phyloP scores from a whole-genome alignment of 2,113 vertebrate genomes.

The Tyto alba region DNA sequence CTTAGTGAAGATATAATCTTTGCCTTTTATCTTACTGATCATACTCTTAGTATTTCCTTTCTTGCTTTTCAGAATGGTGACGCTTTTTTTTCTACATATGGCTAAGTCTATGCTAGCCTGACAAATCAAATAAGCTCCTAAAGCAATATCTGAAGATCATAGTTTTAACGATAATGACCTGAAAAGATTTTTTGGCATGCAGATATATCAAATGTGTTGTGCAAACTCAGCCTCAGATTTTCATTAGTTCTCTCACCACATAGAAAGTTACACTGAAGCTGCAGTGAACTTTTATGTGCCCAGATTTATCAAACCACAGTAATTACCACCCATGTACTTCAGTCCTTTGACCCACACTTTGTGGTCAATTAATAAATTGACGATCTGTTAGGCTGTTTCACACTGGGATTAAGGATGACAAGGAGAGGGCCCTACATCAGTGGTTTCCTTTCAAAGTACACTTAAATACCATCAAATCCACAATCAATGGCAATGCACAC shows the following conservation, averaged over 20 bases:
- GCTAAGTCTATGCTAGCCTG: neutral
- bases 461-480: conserved; percentile 60
- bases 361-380: conserved; percentile 60
- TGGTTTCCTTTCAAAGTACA: conserved; percentile 48
- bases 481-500: conserved; percentile 46
- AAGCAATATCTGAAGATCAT: neutral
- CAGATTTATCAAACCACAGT: neutral
- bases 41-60: neutral
- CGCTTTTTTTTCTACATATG: neutral
- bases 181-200: neutral
- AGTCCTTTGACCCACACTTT: neutral
- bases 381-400: conserved; percentile 32
- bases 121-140: neutral
- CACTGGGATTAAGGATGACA: conserved; percentile 22
- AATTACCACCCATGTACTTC: neutral
- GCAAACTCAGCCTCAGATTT: neutral
- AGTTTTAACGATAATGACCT: neutral
- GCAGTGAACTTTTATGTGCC: neutral
- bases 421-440: conserved; percentile 14
- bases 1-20: neutral
- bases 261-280: neutral
- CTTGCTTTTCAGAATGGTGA: neutral
- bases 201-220: neutral
- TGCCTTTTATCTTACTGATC: neutral
- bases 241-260: neutral